Base-by-base conservation (phyloP, 2,888 invertebrate genomes). In the Phrixothrix hirtus region DNA sequence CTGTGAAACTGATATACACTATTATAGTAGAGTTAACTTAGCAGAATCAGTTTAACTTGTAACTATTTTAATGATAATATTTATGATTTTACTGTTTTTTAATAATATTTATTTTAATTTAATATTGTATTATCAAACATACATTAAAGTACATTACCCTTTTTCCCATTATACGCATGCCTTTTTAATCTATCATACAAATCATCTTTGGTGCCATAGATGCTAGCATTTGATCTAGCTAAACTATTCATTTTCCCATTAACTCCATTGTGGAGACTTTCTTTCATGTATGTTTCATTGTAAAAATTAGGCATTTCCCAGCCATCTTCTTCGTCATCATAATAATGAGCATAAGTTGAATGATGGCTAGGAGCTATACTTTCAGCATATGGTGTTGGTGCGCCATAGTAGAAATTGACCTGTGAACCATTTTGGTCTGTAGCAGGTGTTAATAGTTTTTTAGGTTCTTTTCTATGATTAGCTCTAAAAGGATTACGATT, bases 231-330 rank as follows among this genome's bases (percentile, higher is more conserved):
- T 21, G 94, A 94, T 69, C 93, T 82, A 59, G 93, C 94, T 77
- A 94, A 81, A 76, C 93, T 93, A 78, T 93, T 94, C 89, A 92
- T 90, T 76, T 93, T 93, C 42, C 82, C 81, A 14, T 87, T 89
- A 76, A 87, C 86, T 13, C 88, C 88, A 65, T 88, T 92, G 75
- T 93, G 93, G 47, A 94, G 82, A 70, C 92, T 85, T 79, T 92
- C 92, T 78, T 95, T 95, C 93, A 95, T 93, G 71, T 95, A 95
- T 1, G 94, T 93, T 77, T 95, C 95, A 74, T 94, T 94, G 78
- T 95, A 95, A 76, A 95, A 95, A 76, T 95, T 95, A 0, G 95
- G 95, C 95, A 95, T 95, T 73, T 95, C 95, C 95, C 95, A 95
- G 35, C 94, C 95, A 67, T 95, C 95, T 75, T 95, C 95, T 71